phyloP scores from a whole-genome alignment of 2,888 invertebrate species.

The Phortica okadai region DNA sequence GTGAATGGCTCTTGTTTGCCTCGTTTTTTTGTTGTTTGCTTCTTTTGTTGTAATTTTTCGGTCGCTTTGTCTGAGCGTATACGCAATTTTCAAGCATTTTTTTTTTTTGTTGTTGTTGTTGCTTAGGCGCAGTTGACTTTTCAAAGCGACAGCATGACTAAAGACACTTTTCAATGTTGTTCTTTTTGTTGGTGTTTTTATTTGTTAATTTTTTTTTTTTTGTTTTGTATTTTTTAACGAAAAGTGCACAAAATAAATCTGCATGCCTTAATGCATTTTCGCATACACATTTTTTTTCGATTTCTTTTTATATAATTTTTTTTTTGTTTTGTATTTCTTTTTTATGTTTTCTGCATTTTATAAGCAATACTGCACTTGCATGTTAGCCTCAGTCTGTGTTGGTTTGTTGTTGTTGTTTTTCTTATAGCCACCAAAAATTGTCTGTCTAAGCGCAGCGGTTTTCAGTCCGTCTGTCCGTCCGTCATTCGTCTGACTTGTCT shows the following conservation, averaged over 20 bases:
- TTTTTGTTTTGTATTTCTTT: background rate
- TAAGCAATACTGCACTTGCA: slow-evolving; percentile 23
- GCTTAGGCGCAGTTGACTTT: background rate
- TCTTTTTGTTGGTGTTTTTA: background rate
- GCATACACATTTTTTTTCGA: background rate
- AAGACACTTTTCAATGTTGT: slow-evolving; percentile 3
- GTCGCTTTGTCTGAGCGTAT: background rate
- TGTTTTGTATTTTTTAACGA: background rate
- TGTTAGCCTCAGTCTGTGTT: slow-evolving; percentile 18
- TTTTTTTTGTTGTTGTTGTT: background rate
- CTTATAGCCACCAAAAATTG: background rate
- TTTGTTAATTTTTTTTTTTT: background rate
- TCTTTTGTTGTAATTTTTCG: slow-evolving; percentile 2
- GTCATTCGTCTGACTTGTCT: slow-evolving; percentile 43
- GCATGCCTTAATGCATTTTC: slow-evolving; percentile 1
- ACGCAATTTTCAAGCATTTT: slow-evolving; percentile 4
- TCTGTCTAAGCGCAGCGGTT: background rate
- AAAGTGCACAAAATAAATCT: slow-evolving; percentile 12
- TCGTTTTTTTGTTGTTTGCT: background rate
- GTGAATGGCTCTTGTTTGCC: background rate
- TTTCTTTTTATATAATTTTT: slow-evolving; percentile 7
- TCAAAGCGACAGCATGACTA: slow-evolving; percentile 12
- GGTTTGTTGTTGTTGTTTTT: background rate
- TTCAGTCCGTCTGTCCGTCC: background rate
- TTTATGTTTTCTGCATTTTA: slow-evolving; percentile 10